Base-by-base conservation (phyloP, 2,113 vertebrate genomes). In the Prinia subflava region DNA sequence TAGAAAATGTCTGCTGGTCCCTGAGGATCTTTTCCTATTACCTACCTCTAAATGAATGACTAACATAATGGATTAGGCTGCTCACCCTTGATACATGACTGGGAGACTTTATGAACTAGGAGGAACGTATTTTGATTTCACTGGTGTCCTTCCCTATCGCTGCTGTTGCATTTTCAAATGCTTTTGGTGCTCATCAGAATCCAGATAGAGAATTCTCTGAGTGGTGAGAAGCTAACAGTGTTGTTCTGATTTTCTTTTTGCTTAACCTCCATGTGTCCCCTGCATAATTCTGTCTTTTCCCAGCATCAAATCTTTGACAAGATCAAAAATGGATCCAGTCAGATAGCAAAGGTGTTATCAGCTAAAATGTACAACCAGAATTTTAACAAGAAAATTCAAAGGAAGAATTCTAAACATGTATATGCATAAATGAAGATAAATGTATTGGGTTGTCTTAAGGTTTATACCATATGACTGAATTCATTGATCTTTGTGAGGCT, bases 351-450 rank as follows among this genome's bases (percentile, higher is more conserved):
- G 67, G 70, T 85, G 57, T 92, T 94, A 80, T 71, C 65, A 83
- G 81, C 64, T 91, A 15, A 70, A 80, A 89, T 77, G 78, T 80
- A 37, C 74, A 92, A 53, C 70, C 35, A 49, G 94, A 95, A 96
- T 97, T 96, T 92, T 84, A 96, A 95, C n/a, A 69, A 53, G 93
- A 76, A 94, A 89, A 91, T 91, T 91, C 81, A 94, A 79, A 91
- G 83, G 41, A 84, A 79, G 83, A 65, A 92, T 95, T 95, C 87
- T 60, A 78, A 94, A 79, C 81, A 42, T 84, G 77, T 73, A 68
- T 84, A 79, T 95, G 65, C 65, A 79, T 85, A 94, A 92, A 87
- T 89, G 80, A 91, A 92, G 81, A 68, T 46, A 65, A 82, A 83
- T 84, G 21, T 68, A 84, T 79, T 74, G 42, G 69, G 23, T 78